Evolutionary conservation across 2,888 invertebrate species (phyloP), one percentile per base, ranked within the genome.

Genomic region (Iselma pallidipennis): DNA sequence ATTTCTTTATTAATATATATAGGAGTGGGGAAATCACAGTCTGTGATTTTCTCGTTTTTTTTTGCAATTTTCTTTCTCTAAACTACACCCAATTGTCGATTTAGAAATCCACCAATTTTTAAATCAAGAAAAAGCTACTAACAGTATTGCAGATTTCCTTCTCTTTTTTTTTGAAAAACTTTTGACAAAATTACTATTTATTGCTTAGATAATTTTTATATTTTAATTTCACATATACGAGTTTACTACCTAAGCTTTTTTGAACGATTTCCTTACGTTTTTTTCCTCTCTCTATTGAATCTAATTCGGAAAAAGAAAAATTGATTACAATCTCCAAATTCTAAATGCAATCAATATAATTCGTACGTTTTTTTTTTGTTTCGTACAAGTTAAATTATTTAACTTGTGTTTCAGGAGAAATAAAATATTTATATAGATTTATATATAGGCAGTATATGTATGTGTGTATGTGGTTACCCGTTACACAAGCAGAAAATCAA

Each of bases 191-290:
- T 54, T 49, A 59, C 51, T 61, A 55, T 51, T 68, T 68, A 68
- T 68, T 68, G 68, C 68, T 66, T 66, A 63, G 64, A 64, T 66
- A 61, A 59, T 61, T 63, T 62, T 55, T 57, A 50, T 58, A 50
- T 48, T 55, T 48, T 7, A 52, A 58, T 55, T 48, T 55, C 52
- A 60, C 21, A 53, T 21, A 61, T 58, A 64, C 37, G 56, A 55
- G 55, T 59, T 25, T 49, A 53, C 57, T 65, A 67, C 60, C 57
- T 66, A 63, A 66, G 59, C 66, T 66, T 33, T n/a, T n/a, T n/a
- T 14, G 55, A 53, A 54, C 42, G 59, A 37, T 61, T 42, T 42
- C 51, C 54, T 59, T 33, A 25, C 59, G n/a, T 26, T n/a, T 23
- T 45, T 59, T 55, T 53, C 25, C 21, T 45, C 25, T 48, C 28